Conservation (phyloP, 2,113 vertebrate genomes). For the Menura novaehollandiae region DNA sequence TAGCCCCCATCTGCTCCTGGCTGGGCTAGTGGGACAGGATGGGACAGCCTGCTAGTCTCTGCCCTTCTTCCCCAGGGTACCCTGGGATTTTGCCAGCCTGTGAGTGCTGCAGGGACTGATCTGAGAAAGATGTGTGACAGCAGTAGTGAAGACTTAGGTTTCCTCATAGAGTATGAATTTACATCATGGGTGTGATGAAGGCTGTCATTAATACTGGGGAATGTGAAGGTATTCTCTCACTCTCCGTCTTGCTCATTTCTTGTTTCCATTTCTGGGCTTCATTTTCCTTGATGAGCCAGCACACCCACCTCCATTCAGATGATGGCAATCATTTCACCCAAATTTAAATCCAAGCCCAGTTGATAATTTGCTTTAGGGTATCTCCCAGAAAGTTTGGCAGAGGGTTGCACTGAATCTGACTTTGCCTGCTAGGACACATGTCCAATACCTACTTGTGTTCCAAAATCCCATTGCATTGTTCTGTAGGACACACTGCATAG, state of each 20-base stretch:
- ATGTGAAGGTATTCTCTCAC: background rate
- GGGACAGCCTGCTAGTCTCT: background rate
- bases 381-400: background rate
- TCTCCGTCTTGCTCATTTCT: accelerated
- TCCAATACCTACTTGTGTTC: background rate
- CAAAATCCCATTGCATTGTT: background rate
- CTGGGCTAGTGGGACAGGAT: background rate
- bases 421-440: background rate
- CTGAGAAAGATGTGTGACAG: background rate
- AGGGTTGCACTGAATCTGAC: background rate
- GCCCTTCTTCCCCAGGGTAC: accelerated
- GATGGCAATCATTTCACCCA: background rate
- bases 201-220: background rate
- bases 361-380: background rate
- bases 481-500: background rate
- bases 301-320: accelerated
- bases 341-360: background rate
- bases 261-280: background rate
- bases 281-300: background rate
- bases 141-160: background rate
- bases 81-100: background rate
- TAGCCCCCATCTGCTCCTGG: background rate
- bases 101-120: background rate
- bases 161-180: background rate
- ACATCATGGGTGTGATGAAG: accelerated